phyloP scores from a whole-genome alignment of 2,888 invertebrate genomes.

The Ochropleura leucogaster region DNA sequence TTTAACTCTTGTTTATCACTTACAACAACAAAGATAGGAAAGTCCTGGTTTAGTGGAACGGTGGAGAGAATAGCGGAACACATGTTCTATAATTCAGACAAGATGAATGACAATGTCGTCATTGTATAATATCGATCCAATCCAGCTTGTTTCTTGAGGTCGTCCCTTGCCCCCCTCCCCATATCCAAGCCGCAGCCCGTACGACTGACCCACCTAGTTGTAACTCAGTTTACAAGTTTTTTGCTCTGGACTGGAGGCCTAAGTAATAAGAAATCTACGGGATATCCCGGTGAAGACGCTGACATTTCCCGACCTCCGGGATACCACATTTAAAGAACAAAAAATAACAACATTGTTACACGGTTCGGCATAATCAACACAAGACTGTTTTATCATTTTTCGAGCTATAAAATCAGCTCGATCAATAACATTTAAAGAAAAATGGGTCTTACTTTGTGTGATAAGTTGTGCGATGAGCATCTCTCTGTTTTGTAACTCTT shows the following conservation, averaged over 20 bases:
- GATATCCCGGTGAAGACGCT: neutral
- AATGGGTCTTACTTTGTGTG: conserved; percentile 93
- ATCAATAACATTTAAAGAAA: neutral
- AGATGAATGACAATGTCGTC: neutral
- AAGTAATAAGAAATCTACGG: neutral
- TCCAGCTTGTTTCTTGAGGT: neutral
- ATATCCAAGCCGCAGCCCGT: neutral
- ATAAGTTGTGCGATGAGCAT: conserved; percentile 96
- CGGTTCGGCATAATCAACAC: neutral
- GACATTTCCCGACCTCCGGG: too few species aligned
- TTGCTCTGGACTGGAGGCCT: neutral
- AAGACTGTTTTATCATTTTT: neutral
- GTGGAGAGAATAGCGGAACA: neutral
- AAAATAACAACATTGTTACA: neutral
- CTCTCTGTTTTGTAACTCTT: conserved; percentile 94
- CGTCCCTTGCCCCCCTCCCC: neutral
- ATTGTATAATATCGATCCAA: neutral
- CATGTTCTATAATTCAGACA: neutral
- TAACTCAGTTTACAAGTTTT: neutral
- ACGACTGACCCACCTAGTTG: neutral
- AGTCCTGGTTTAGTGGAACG: neutral
- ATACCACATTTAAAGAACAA: too few species aligned
- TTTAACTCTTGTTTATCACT: neutral
- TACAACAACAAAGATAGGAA: neutral
- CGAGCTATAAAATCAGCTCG: neutral